Evolutionary conservation across 2,888 invertebrate species (phyloP).

Genomic region (Zootermopsis nevadensis): DNA sequence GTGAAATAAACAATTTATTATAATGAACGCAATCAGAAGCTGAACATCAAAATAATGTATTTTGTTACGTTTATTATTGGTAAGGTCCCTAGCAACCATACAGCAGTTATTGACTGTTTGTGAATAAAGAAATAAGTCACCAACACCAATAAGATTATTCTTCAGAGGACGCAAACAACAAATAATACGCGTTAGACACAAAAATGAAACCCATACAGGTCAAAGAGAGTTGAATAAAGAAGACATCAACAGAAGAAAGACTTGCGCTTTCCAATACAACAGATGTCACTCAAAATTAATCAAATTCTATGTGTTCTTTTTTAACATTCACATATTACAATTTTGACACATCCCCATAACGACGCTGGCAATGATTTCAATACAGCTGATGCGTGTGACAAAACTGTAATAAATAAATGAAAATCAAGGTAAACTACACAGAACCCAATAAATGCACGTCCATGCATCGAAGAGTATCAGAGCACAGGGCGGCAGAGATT

Average conservation of each 20-base stretch:
- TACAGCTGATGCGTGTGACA: background rate
- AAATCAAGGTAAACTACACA: background rate
- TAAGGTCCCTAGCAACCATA: background rate
- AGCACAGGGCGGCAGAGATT: background rate
- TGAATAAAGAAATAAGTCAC: background rate
- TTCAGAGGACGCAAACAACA: constrained; percentile 4
- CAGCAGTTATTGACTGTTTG: background rate
- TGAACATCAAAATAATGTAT: too few species aligned
- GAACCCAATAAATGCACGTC: background rate
- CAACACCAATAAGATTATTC: background rate
- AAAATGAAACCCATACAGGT: background rate
- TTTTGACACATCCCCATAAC: background rate
- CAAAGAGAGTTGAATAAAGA: background rate
- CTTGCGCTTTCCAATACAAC: constrained; percentile 11
- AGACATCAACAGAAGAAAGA: constrained; percentile 27
- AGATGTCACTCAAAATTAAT: constrained; percentile 1
- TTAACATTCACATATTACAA: background rate
- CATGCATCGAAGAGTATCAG: constrained; percentile 17
- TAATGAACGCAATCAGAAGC: too few species aligned
- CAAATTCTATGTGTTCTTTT: background rate
- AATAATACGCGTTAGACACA: background rate
- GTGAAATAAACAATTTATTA: too few species aligned
- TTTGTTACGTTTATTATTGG: too few species aligned
- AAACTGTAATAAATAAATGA: background rate
- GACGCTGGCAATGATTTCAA: too few species aligned